A percentile compares a stretch with the other conserved stretches of the same genome.
Evolutionary conservation across 2,113 vertebrate genomes (phyloP).

Genomic region (Tupaia chinensis): DNA sequence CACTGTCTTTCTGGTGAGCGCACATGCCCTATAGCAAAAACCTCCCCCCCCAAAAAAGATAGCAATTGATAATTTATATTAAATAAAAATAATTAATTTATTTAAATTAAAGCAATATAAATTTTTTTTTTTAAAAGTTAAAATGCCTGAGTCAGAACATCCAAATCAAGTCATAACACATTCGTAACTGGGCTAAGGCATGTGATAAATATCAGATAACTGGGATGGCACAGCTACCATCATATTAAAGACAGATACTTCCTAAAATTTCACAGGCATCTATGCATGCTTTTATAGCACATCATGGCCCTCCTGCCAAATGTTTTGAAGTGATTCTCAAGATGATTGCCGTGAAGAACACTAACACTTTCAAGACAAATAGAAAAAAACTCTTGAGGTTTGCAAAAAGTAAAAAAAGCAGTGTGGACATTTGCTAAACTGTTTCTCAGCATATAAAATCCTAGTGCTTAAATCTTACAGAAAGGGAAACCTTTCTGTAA

Average conservation of each 20-base stretch:
- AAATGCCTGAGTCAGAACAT: not conserved
- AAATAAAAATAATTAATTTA: not conserved
- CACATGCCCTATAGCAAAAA: no score
- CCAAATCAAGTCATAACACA: not conserved
- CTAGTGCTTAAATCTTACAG: not conserved
- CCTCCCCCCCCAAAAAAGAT: not conserved
- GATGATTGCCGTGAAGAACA: not conserved
- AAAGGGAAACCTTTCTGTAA: not conserved
- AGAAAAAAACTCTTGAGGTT: not conserved
- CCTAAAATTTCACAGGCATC: not conserved
- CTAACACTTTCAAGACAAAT: not conserved
- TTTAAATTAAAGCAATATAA: not conserved
- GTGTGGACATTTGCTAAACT: not conserved
- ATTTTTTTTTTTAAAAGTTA: not conserved
- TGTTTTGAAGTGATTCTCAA: not conserved
- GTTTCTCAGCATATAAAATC: not conserved
- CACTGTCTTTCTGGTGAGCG: no score
- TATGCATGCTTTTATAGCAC: not conserved
- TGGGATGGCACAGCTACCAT: not conserved
- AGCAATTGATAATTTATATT: not conserved
- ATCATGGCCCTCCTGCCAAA: no score
- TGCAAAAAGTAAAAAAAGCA: not conserved
- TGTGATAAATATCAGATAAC: not conserved
- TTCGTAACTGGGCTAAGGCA: not conserved
- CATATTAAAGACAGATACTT: not conserved